Evolutionary conservation across 1,140 invertebrate species (phyloP), one percentile per base, ranked within the genome.

Genomic region (Aphelenchoides besseyi): DNA sequence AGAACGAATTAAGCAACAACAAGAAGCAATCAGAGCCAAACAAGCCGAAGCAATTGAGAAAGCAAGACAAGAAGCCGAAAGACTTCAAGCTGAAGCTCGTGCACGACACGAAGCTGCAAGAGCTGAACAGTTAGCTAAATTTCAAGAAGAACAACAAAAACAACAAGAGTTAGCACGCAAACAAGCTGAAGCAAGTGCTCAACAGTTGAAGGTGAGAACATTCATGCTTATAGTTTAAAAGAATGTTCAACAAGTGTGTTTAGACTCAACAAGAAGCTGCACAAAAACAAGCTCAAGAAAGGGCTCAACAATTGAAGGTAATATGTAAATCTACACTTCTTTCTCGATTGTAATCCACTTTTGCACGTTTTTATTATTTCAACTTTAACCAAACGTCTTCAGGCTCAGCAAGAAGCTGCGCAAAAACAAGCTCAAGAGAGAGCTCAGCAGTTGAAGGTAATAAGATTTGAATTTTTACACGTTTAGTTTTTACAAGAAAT

Each of bases 11-110:
- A 18, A 26, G 30, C 52, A 63, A 41, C 72, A 74, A 57, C 72
- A 68, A 33, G 72, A 74, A 57, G 72, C 72, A 5, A 66, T 29
- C 33, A 32, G 68, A 29, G 41, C 36, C 29, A 70, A 63, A 41
- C 72, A 74, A 57, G 57, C 55, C 28, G 72, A 74, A 52, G 72
- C 72, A 5, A 66, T 67, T 48, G 29, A 71, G 28, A 66, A 74
- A 30, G 72, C 71, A 1, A 66, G 36, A 30, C 72, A 74, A 36
- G 61, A 74, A 35, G 72, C 72, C 0, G 35, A 32, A 5, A 33
- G 72, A 23, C 32, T 74, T 26, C 72, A 74, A 57, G 72, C 72
- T 32, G 72, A 74, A 36, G 72, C 72, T 28, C 23, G 57, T 16
- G 69, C 69, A 12, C 18, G 41, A 36, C 55, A 71, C 0, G 72